phyloP scores from a whole-genome alignment of 2,888 invertebrate genomes.

The Lasioglossum zephyrum region DNA sequence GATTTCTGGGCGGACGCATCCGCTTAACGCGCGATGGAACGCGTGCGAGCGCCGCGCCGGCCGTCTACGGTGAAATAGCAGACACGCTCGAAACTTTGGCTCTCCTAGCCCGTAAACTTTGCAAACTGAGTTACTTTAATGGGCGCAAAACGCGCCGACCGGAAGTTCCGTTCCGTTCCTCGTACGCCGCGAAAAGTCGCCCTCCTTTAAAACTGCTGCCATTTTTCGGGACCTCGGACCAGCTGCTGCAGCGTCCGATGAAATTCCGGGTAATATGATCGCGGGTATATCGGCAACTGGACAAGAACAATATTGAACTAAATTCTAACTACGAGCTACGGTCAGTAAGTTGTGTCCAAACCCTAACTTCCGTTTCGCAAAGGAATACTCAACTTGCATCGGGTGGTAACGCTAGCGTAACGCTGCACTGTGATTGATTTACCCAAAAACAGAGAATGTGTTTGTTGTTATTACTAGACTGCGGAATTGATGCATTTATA shows the following conservation, averaged over 20 bases:
- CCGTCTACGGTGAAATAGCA: slow-evolving; percentile 38
- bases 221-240: slow-evolving; percentile 45
- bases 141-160: slow-evolving; percentile 54
- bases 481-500: no score
- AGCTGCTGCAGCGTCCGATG: neutral
- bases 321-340: neutral
- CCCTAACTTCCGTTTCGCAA: neutral
- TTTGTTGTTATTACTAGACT: neutral
- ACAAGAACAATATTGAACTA: neutral
- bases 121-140: slow-evolving; percentile 77
- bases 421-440: neutral
- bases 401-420: neutral
- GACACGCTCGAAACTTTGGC: slow-evolving; percentile 63
- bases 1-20: slow-evolving; percentile 1
- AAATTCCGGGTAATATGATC: neutral
- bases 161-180: slow-evolving; percentile 61
- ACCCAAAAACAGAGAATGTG: neutral
- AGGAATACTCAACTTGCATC: neutral
- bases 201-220: slow-evolving; percentile 69
- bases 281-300: neutral
- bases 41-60: slow-evolving; percentile 41
- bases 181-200: slow-evolving; percentile 61
- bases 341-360: neutral
- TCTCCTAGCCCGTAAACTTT: slow-evolving; percentile 68
- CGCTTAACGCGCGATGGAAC: slow-evolving; percentile 32